Base-by-base conservation (phyloP, 2,797 vertebrate genomes). In the Eulemur albifrons region DNA sequence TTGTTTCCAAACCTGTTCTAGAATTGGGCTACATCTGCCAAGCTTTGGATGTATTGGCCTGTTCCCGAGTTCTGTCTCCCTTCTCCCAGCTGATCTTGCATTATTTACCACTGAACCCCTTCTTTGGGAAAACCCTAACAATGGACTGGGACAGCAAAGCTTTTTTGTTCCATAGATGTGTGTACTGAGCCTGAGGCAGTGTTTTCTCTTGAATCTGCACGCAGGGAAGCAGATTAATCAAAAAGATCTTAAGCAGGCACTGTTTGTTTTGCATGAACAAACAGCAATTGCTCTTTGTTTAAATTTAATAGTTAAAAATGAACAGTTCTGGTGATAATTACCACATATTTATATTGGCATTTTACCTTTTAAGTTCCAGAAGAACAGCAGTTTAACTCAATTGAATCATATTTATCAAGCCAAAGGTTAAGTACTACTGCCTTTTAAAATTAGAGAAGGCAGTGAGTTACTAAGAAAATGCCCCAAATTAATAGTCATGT, bases 211-310 rank as follows among this genome's bases (percentile, higher is more conserved):
- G 76, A 95, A 65, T 97, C 92, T 97, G 84, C 81, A 93, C 1
- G 0, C 85, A 88, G 89, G 77, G 89, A 97, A 94, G 69, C 83
- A 97, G 91, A 98, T 97, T 97, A 98, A 97, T 97, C 96, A 98
- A 97, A 97, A 95, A 96, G 93, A 97, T 97, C 96, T 97, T 96
- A 97, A 97, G 93, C 79, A 98, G 97, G 52, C 96, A 95, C 93
- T 97, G 96, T 97, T 98, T 97, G 96, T 96, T 98, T 97, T 98
- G 96, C 97, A 96, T 97, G 96, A 97, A 96, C 96, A 98, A 98
- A 97, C 89, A 97, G 93, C 87, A 84, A 97, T 97, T 96, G 97
- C 94, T 96, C 97, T 97, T 97, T 97, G 97, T 97, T 98, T 97
- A 97, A 97, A 98, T 97, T 96, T 98, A 97, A 97, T 97, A 97